Percentiles rank a stretch among this genome's conserved stretches.
Evolutionary conservation across 1,140 invertebrate genomes (phyloP).

Genomic region (Chelonus insularis): DNA sequence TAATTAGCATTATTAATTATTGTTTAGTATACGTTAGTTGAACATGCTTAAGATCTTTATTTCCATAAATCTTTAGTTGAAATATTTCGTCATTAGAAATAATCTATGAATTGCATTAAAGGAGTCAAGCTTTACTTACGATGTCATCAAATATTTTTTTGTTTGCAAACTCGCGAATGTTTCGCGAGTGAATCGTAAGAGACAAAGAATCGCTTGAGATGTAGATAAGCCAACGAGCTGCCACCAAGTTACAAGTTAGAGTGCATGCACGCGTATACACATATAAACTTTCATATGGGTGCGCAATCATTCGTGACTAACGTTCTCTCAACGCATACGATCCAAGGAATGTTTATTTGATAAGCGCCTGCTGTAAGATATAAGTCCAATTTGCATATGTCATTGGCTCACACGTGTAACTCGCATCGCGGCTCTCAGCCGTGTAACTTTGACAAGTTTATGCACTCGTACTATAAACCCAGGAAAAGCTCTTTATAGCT

Average conservation of each 20-base stretch:
- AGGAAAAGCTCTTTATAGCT: not conserved
- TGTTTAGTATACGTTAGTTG: too few relatives aligned
- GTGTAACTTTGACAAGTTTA: constrained; percentile 35
- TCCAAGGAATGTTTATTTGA: constrained; percentile 35
- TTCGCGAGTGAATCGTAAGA: constrained; percentile 16
- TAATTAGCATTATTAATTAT: too few relatives aligned
- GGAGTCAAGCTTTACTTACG: too few relatives aligned
- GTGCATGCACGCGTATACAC: constrained; percentile 19
- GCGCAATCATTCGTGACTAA: constrained; percentile 35
- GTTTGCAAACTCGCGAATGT: not conserved
- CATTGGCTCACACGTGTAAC: constrained; percentile 29
- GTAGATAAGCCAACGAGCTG: constrained; percentile 24
- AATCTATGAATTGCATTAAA: too few relatives aligned
- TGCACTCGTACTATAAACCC: constrained; percentile 27
- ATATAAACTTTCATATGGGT: constrained; percentile 26
- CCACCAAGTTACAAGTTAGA: constrained; percentile 19
- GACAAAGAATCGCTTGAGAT: constrained; percentile 18
- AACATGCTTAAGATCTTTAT: too few relatives aligned
- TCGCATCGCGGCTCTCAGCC: constrained; percentile 22
- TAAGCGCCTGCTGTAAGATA: constrained; percentile 34
- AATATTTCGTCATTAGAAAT: not conserved
- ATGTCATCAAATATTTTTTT: too few relatives aligned
- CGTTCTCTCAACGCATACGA: constrained; percentile 30
- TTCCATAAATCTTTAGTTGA: not conserved
- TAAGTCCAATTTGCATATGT: constrained; percentile 36